phyloP scores from a whole-genome alignment of 2,797 vertebrate species.

The Pangasius mekongensis region DNA sequence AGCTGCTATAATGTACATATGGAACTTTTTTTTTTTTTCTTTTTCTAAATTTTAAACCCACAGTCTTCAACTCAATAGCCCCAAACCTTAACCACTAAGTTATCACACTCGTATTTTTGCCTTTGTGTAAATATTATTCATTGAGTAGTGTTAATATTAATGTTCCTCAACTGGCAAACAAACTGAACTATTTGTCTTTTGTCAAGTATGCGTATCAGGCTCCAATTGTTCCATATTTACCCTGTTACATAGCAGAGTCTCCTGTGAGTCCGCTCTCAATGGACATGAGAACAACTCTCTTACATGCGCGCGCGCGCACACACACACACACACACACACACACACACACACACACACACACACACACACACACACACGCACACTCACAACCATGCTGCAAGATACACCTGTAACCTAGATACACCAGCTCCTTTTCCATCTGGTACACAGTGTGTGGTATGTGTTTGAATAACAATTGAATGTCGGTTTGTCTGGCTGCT shows the following conservation, averaged over 20 bases:
- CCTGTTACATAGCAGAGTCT: background rate
- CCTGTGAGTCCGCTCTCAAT: background rate
- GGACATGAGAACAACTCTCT: background rate
- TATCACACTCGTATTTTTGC: background rate
- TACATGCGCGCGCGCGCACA: background rate
- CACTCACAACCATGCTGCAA: background rate
- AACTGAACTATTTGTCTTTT: background rate
- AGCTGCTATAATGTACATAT: background rate
- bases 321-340: background rate
- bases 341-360: background rate
- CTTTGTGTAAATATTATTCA: background rate
- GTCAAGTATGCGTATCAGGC: background rate
- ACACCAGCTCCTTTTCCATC: constrained; percentile 5
- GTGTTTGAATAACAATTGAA: constrained; percentile 31
- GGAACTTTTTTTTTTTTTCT: background rate
- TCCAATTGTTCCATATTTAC: constrained; percentile 14
- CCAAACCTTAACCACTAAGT: background rate
- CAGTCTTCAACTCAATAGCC: background rate
- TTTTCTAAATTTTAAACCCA: background rate
- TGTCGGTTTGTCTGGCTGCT: constrained; percentile 5
- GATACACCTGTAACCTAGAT: constrained; percentile 40
- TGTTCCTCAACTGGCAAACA: background rate
- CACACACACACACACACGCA: background rate
- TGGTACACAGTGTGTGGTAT: background rate
- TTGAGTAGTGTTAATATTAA: background rate